Evolutionary conservation across 2,797 vertebrate genomes (phyloP).

Genomic region (Mastacembelus armatus): DNA sequence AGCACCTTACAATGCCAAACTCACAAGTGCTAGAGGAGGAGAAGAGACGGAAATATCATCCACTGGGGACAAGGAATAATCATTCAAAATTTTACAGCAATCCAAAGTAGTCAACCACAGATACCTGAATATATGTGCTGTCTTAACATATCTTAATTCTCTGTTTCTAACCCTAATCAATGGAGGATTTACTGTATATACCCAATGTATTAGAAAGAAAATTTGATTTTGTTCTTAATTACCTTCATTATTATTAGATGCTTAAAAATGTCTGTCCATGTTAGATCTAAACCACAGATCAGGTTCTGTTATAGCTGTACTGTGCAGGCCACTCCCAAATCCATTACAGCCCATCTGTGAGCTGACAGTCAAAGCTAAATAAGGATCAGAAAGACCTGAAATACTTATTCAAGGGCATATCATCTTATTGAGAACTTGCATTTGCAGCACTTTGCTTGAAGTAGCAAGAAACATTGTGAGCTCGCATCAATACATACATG

Average conservation of each 20-base stretch:
- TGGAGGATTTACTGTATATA: neutral
- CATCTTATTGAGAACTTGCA: slow-evolving; percentile 16
- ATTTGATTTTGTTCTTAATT: no score
- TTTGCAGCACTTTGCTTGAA: neutral
- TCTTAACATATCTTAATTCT: no score
- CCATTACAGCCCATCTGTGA: slow-evolving; percentile 21
- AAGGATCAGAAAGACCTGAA: slow-evolving; percentile 19
- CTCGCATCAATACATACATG: slow-evolving; percentile 21
- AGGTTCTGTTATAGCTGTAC: neutral
- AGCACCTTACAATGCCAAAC: no score
- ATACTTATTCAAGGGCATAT: slow-evolving; percentile 15
- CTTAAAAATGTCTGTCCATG: neutral
- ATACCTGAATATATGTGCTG: no score
- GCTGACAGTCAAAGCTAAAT: slow-evolving; percentile 20
- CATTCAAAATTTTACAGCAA: no score
- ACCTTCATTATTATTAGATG: no score
- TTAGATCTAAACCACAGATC: neutral
- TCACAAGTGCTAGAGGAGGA: no score
- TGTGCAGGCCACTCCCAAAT: slow-evolving; percentile 4
- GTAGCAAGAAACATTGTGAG: slow-evolving; percentile 8
- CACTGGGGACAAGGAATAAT: no score
- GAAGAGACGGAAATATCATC: no score
- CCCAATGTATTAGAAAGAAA: neutral
- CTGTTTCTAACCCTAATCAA: neutral
- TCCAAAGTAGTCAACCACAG: no score